Base-by-base conservation (phyloP, 1,140 invertebrate species). In the Varroa destructor region DNA sequence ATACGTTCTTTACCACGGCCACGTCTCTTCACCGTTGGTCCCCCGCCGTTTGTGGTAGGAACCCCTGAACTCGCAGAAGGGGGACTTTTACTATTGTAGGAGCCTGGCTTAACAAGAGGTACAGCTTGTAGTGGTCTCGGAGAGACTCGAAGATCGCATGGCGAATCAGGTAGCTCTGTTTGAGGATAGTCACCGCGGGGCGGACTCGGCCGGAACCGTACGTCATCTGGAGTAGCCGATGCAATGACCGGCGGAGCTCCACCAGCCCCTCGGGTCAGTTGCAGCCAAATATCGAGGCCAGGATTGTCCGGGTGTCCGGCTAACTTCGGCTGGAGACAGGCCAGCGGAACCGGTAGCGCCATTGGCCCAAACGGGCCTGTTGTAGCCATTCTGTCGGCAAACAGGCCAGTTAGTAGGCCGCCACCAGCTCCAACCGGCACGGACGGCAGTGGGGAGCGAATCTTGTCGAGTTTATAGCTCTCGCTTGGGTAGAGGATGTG, bases 211-310 rank as follows among this genome's bases (percentile, higher is more conserved):
- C 46, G 3, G 8, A 51, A 51, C 46, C 61, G 61, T 67, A 67
- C 61, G 40, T 46, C 25, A 36, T 58, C 61, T 67, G 61, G 40
- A 12, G 40, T 12, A 43, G 61, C 40, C 40, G 46, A 67, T 37
- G 61, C 61, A 43, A 40, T 40, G 37, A 40, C 36, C 40, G 40
- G 61, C 40, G 61, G 46, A 12, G 61, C 3, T 8, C 46, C 61
- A 10, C 25, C 57, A 12, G 61, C 61, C 12, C 46, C 46, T 46
- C 61, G 10, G 12, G 61, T 67, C 12, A 67, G 36, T 46, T 67
- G 61, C 5, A 67, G 61, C 61, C 61, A 67, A 40, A 67, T 67
- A 40, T 67, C 61, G 61, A 67, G 61, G 5, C 61, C 61, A 14
- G 61, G 61, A 40, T 67, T 67, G 46, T 67, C 61, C 12, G 61